phyloP scores from a whole-genome alignment of 2,888 invertebrate species.

The Melieria crassipennis region DNA sequence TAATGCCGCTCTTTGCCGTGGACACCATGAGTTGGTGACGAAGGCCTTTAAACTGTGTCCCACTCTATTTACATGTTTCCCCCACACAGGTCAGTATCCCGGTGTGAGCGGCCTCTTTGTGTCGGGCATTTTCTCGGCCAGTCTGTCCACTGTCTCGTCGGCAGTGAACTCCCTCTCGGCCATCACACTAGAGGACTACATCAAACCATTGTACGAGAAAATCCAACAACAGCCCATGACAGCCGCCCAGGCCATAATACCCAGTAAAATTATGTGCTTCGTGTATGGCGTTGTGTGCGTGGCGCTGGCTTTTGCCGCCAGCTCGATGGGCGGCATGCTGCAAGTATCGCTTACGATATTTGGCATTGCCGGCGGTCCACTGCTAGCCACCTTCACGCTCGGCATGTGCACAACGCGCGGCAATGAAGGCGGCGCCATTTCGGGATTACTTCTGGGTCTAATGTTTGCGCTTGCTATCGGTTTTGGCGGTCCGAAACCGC shows the following conservation, averaged over 20 bases:
- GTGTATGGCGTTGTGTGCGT: conserved; percentile 81
- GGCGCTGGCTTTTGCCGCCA: conserved; percentile 82
- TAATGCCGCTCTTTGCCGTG: conserved; percentile 83
- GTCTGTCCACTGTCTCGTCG: conserved; percentile 90
- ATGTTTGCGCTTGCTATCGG: conserved; percentile 82
- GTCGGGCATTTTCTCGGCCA: conserved; percentile 91
- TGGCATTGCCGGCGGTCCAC: conserved; percentile 86
- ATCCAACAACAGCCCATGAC: conserved; percentile 64
- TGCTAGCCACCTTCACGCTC: conserved; percentile 84
- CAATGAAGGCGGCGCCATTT: conserved; percentile 78
- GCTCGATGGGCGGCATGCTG: conserved; percentile 82
- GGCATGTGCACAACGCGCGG: conserved; percentile 83
- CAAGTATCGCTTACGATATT: conserved; percentile 87
- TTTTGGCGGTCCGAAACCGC: conserved; percentile 81
- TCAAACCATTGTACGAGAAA: conserved; percentile 70
- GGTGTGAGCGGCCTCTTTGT: conserved; percentile 92
- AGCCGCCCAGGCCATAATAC: conserved; percentile 67
- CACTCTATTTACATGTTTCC: no score
- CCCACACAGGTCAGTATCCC: conserved; percentile 68
- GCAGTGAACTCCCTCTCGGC: conserved; percentile 91
- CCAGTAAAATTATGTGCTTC: conserved; percentile 77
- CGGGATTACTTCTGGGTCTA: conserved; percentile 74
- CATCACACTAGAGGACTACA: conserved; percentile 87
- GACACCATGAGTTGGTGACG: conserved; percentile 72
- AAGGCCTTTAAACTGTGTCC: neutral